Base-by-base conservation (phyloP, 53 echinoderm and acorn worm species). In the Luidia sarsii region DNA sequence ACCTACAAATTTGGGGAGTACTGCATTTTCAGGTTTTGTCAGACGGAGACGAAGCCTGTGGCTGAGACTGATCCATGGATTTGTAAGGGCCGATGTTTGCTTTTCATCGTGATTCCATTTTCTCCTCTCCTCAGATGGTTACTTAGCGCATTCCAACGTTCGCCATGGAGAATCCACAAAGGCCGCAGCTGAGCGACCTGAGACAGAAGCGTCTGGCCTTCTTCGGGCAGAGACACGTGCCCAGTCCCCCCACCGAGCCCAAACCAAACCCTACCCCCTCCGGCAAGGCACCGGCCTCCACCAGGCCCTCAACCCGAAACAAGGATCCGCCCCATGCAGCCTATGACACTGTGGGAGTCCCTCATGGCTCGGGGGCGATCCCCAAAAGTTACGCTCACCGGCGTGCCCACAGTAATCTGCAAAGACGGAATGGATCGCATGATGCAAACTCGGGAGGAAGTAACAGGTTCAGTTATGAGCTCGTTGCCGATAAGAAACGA, bases 141-240 rank as follows among this genome's bases (percentile, higher is more conserved):
- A n/a, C n/a, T n/a, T n/a, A n/a, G n/a, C n/a, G n/a, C n/a, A n/a
- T n/a, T n/a, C n/a, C n/a, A n/a, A n/a, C n/a, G n/a, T n/a, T n/a
- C n/a, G n/a, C n/a, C 4, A 88, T 88, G 92, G 97, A 96, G 33
- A 96, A 87, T 55, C 81, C 85, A 22, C 43, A 93, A 53, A 93
- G 80, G 24, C 86, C 62, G 30, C 70, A 90, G 19, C 41, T 90
- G 71, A 88, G 80, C 57, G 91, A 88, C 35, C 79, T 96, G 25
- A 67, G 93, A 27, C 85, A 88, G 56, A 93, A 87, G 57, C 72
- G 97, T 64, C 50, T 96, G 6, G 90, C 86, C 8, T 96, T 91
- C 51, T 96, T 80, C 82, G 88, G 92, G 36, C 82, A 77, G 10
- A 15, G 19, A 22, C 23, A 79, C 29, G 32, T 34, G 2, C 53